phyloP scores from a whole-genome alignment of 2,888 invertebrate genomes.

The Bombyx huttoni region DNA sequence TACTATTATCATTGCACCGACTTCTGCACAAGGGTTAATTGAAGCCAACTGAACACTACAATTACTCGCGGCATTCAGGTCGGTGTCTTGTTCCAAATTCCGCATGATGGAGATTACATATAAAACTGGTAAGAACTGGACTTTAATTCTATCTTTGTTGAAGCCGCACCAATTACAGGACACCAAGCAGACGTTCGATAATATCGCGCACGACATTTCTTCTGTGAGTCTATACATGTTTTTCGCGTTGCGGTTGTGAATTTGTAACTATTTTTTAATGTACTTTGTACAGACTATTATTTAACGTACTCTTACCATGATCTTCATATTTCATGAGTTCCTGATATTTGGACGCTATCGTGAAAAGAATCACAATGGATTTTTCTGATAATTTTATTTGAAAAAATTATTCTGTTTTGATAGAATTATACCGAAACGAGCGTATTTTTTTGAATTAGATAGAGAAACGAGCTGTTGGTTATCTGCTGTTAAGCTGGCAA shows the following conservation, averaged over 20 bases:
- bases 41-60: conserved; percentile 19
- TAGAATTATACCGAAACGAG: no score
- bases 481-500: no score
- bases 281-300: no score
- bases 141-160: conserved; percentile 20
- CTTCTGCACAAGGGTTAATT: conserved; percentile 1
- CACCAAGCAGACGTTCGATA: background rate
- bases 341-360: no score
- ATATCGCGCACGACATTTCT: background rate
- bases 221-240: background rate
- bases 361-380: no score
- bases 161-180: conserved; percentile 17
- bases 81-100: conserved; percentile 21
- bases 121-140: conserved; percentile 29
- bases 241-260: background rate
- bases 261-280: no score
- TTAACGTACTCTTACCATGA: no score
- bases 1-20: background rate
- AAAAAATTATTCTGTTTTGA: no score
- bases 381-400: no score
- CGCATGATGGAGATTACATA: conserved; percentile 10
- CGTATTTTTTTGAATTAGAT: no score
- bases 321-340: no score
- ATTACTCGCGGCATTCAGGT: conserved; percentile 24
- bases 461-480: no score